A percentile compares a stretch with the other conserved stretches of the same genome.
Evolutionary conservation across 2,888 invertebrate genomes (phyloP).

Genomic region (Stenoptilia bipunctidactyla): DNA sequence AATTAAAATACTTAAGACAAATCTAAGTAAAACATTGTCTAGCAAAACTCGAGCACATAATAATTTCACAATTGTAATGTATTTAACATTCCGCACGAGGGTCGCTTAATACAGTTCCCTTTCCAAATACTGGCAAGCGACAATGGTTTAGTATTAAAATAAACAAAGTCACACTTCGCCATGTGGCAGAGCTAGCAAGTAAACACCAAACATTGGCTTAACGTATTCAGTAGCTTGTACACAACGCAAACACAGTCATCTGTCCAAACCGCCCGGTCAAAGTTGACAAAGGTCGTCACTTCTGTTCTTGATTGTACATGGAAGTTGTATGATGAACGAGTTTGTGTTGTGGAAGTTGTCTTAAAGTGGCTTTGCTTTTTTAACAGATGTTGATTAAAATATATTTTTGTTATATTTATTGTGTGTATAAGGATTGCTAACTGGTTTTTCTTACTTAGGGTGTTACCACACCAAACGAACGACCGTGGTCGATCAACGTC

Average conservation of each 20-base stretch:
- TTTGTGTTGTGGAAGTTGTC: conserved; percentile 16
- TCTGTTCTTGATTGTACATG: neutral
- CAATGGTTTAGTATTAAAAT: conserved; percentile 68
- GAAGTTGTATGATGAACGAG: no score
- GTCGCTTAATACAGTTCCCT: conserved; percentile 53
- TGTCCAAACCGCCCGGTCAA: conserved; percentile 16
- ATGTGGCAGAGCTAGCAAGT: conserved; percentile 51
- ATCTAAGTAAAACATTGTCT: no score
- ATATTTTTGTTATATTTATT: no score
- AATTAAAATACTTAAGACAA: no score
- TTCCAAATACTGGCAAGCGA: conserved; percentile 51
- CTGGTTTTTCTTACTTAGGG: no score
- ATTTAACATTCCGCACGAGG: conserved; percentile 19
- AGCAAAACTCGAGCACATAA: no score
- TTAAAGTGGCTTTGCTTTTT: no score
- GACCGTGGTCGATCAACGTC: no score
- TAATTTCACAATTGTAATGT: neutral
- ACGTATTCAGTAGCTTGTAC: conserved; percentile 53
- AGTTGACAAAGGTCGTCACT: neutral
- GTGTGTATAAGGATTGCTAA: no score
- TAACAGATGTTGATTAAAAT: no score
- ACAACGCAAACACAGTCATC: neutral
- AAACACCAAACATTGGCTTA: conserved; percentile 50
- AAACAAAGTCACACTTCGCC: conserved; percentile 54
- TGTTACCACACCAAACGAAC: no score